These are phyloP conservation scores for Trachurus trachurus DNA, from an alignment of 2,797 vertebrate genomes.

Conservation along the genomic window DNA sequence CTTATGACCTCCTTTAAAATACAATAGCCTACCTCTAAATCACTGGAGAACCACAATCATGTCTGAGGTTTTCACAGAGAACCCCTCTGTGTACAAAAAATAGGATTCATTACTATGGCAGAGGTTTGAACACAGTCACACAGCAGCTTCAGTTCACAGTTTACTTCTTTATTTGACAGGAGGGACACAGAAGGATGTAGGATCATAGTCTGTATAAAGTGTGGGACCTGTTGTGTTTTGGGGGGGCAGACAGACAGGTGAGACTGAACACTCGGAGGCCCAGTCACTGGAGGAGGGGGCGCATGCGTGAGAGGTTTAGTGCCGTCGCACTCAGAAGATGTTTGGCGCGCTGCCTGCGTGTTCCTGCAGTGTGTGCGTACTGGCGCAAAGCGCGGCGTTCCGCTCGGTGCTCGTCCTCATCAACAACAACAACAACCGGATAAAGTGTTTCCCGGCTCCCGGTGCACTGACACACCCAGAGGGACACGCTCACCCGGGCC, in stretches of 20 bases:
- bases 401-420: constrained; percentile 81
- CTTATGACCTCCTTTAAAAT: too few relatives aligned
- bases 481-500: constrained; percentile 34
- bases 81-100: too few relatives aligned
- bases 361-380: constrained; percentile 81
- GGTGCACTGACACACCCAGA: constrained; percentile 54
- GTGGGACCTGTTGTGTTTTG: too few relatives aligned
- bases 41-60: too few relatives aligned
- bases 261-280: neutral
- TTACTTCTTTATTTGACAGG: too few relatives aligned
- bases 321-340: constrained; percentile 24
- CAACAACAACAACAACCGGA: constrained; percentile 73
- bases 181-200: too few relatives aligned
- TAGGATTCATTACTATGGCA: too few relatives aligned
- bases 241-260: neutral
- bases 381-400: constrained; percentile 83
- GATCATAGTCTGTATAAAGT: too few relatives aligned
- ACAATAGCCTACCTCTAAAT: too few relatives aligned
- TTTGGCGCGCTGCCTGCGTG: constrained; percentile 75
- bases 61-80: too few relatives aligned
- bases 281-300: neutral
- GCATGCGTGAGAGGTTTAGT: constrained; percentile 61
- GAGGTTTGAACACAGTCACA: too few relatives aligned
- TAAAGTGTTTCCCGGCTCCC: constrained; percentile 57
- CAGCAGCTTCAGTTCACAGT: too few relatives aligned